phyloP scores from a whole-genome alignment of 1,140 invertebrate species.

The Drosophila pseudoobscura region DNA sequence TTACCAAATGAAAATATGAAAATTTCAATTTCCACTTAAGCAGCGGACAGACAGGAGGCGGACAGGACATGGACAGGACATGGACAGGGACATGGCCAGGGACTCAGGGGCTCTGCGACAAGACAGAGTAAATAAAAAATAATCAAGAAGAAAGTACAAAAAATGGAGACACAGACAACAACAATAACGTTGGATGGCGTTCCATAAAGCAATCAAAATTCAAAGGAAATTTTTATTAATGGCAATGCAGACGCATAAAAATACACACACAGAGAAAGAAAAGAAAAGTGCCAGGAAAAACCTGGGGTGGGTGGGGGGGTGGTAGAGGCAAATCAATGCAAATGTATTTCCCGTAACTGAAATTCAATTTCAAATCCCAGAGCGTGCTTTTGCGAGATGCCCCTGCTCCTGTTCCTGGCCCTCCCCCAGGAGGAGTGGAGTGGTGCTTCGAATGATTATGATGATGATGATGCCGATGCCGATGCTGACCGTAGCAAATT shows the following conservation, averaged over 20 bases:
- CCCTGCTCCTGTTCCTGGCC: background rate
- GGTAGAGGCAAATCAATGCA: constrained; percentile 72
- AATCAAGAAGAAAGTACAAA: constrained; percentile 46
- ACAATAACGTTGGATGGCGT: constrained; percentile 29
- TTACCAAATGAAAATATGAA: constrained; percentile 76
- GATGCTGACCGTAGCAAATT: constrained; percentile 78
- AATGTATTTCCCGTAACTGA: constrained; percentile 77
- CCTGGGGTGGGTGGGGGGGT: background rate
- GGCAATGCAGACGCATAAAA: constrained; percentile 77
- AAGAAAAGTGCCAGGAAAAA: background rate
- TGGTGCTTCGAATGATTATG: constrained; percentile 30
- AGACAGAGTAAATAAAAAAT: constrained; percentile 76
- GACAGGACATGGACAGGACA: constrained; percentile 31
- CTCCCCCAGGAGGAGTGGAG: background rate
- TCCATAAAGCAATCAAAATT: constrained; percentile 78
- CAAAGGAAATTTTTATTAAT: constrained; percentile 82
- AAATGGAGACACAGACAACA: constrained; percentile 56
- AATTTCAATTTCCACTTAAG: constrained; percentile 80
- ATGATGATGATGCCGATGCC: constrained; percentile 42
- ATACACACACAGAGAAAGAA: constrained; percentile 40
- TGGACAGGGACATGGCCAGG: constrained; percentile 31
- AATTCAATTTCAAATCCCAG: constrained; percentile 74
- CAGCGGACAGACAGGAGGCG: constrained; percentile 21
- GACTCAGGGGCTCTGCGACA: constrained; percentile 25
- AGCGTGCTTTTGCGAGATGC: constrained; percentile 12